Evolutionary conservation across 2,888 invertebrate species (phyloP).

Genomic region (Coelopa pilipes): DNA sequence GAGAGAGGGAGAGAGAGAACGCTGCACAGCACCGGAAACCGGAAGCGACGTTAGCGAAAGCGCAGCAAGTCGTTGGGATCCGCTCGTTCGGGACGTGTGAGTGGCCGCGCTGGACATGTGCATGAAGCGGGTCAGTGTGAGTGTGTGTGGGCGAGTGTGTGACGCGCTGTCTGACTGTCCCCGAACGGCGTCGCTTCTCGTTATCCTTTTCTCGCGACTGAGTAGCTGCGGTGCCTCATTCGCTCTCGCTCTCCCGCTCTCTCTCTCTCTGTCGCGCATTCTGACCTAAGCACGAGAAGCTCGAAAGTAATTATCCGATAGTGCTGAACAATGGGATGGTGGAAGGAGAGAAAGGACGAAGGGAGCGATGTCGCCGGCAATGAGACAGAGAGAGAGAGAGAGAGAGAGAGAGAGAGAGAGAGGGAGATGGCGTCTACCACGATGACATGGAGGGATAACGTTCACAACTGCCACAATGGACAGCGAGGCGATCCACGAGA

Average conservation of each 20-base stretch:
- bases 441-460: slow-evolving; percentile 7
- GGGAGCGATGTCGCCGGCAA: slow-evolving; percentile 1
- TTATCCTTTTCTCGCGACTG: background rate
- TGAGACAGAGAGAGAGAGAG: background rate
- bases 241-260: too few species aligned
- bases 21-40: slow-evolving; percentile 40
- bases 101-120: background rate
- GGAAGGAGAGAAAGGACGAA: background rate
- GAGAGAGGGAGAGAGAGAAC: slow-evolving; percentile 27
- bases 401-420: too few species aligned
- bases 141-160: background rate
- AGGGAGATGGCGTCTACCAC: too few species aligned
- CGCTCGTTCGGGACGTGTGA: slow-evolving; percentile 3
- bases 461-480: slow-evolving; percentile 3
- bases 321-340: slow-evolving; percentile 23
- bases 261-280: too few species aligned
- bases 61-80: slow-evolving; percentile 14
- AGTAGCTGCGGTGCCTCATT: background rate
- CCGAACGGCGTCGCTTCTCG: too few species aligned
- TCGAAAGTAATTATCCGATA: slow-evolving; percentile 63
- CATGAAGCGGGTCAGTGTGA: too few species aligned
- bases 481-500: background rate
- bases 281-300: slow-evolving; percentile 53
- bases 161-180: slow-evolving; percentile 2
- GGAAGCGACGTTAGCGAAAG: slow-evolving; percentile 37